A percentile compares a stretch with the other conserved stretches of the same genome.
Evolutionary conservation across 1,140 invertebrate species (phyloP).

Genomic region (Diorhabda carinulata): DNA sequence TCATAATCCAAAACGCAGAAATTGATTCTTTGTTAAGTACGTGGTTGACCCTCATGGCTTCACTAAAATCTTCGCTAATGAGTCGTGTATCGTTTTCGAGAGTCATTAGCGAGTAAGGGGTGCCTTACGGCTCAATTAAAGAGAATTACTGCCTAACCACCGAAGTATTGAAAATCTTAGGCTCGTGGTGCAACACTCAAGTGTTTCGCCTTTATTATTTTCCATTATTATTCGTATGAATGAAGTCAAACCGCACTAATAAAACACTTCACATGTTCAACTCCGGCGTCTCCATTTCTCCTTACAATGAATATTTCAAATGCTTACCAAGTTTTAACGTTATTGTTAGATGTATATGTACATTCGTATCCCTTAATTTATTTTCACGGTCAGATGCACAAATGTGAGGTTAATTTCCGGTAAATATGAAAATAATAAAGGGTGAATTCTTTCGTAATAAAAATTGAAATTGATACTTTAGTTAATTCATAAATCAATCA

Average conservation of each 20-base stretch:
- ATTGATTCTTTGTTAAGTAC: background rate
- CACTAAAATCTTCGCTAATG: slow-evolving; percentile 21
- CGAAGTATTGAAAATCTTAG: background rate
- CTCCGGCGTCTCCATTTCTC: background rate
- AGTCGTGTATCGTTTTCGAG: slow-evolving; percentile 33
- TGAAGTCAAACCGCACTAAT: slow-evolving; percentile 7
- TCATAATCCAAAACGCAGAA: too few species aligned
- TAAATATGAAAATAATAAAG: background rate
- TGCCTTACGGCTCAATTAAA: slow-evolving; percentile 30
- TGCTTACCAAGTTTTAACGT: background rate
- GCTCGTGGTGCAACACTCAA: slow-evolving; percentile 17
- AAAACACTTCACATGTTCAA: slow-evolving; percentile 3
- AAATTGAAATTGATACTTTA: too few species aligned
- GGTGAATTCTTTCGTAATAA: too few species aligned
- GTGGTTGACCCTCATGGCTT: slow-evolving; percentile 5
- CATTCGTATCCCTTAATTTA: background rate
- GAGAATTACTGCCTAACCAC: slow-evolving; percentile 18
- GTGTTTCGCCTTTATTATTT: slow-evolving; percentile 12
- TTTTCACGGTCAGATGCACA: background rate
- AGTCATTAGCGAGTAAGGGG: slow-evolving; percentile 31
- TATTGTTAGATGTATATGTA: background rate
- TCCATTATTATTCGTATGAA: slow-evolving; percentile 3
- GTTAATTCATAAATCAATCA: too few species aligned
- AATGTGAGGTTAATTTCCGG: background rate
- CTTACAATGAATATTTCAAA: background rate